Evolutionary conservation across 2,888 invertebrate species (phyloP), one percentile per base, ranked within the genome.

Genomic region (Thelaira solivaga): DNA sequence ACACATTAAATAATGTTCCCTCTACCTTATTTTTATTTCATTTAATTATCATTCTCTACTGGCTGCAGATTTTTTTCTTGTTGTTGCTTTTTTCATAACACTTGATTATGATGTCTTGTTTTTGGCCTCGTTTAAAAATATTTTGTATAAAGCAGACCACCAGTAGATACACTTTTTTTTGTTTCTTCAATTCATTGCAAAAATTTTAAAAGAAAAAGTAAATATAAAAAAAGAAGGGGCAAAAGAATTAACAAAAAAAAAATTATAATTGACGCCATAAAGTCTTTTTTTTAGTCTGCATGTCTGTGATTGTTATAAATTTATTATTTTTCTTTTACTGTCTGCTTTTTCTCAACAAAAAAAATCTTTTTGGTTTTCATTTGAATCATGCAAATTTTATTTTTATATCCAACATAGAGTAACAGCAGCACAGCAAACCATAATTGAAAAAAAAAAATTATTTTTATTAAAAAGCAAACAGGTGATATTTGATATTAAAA

Each of bases 211-310:
- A 68, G 24, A 45, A 72, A 53, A 26, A 64, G 51, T 64, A 49
- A 39, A 64, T 51, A 39, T 51, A 43, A 39, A 11, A n/a, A n/a
- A 53, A 31, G 29, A 43, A 41, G 16, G 29, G 18, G 22, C 20
- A 34, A 71, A 51, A 31, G 39, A 45, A 55, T 45, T 8, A 29
- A 20, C 13, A 22, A 4, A 13, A 24, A 76, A 65, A 76, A 71
- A 61, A 39, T 83, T 83, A 84, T 81, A 86, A 85, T 85, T 83
- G 84, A 83, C 79, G 85, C 82, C 84, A 83, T 83, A 83, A 84
- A 84, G 82, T 81, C 81, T 82, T 83, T 80, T n/a, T 75, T 80
- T 78, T 68, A 65, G 69, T 57, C 67, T 67, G 24, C 43, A 47
- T 76, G 76, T 22, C 34, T 71, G 45, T 18, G 67, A 61, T 76